A percentile compares a stretch with the other conserved stretches of the same genome.
Evolutionary conservation across 2,113 vertebrate genomes (phyloP).

Genomic region (Numenius arquata): DNA sequence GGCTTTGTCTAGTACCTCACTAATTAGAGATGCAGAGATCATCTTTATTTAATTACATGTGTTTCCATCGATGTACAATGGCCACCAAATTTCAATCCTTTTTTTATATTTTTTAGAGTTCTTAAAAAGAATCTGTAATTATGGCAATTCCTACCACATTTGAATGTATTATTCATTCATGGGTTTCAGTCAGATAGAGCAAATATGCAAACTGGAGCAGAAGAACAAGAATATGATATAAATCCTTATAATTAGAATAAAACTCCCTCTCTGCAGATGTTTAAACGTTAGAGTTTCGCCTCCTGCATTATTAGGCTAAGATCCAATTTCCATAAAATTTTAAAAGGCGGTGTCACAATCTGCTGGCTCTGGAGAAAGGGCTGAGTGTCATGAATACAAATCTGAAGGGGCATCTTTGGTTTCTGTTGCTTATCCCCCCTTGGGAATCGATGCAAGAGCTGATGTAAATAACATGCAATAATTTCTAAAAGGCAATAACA

Average conservation of each 20-base stretch:
- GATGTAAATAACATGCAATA: neutral
- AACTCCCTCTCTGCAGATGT: conserved; percentile 31
- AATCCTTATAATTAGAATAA: conserved; percentile 55
- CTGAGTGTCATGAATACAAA: neutral
- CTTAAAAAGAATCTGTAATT: conserved; percentile 29
- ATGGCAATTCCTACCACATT: neutral
- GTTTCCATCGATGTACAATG: neutral
- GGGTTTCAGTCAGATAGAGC: neutral
- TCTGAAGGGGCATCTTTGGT: neutral
- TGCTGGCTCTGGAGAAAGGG: neutral
- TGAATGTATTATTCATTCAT: conserved; percentile 30
- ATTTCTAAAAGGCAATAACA: neutral
- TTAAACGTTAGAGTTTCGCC: neutral
- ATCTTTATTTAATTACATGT: conserved; percentile 29
- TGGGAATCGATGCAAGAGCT: neutral
- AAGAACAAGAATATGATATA: conserved; percentile 17
- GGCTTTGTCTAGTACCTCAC: neutral
- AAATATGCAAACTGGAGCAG: conserved; percentile 20
- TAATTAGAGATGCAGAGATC: conserved; percentile 30
- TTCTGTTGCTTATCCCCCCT: neutral
- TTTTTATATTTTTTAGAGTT: neutral
- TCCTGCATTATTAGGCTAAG: conserved; percentile 31
- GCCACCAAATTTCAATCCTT: neutral
- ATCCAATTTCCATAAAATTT: conserved; percentile 29
- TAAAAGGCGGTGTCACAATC: conserved; percentile 3